Conservation (phyloP, 1,140 invertebrate genomes). For the Limonius californicus region DNA sequence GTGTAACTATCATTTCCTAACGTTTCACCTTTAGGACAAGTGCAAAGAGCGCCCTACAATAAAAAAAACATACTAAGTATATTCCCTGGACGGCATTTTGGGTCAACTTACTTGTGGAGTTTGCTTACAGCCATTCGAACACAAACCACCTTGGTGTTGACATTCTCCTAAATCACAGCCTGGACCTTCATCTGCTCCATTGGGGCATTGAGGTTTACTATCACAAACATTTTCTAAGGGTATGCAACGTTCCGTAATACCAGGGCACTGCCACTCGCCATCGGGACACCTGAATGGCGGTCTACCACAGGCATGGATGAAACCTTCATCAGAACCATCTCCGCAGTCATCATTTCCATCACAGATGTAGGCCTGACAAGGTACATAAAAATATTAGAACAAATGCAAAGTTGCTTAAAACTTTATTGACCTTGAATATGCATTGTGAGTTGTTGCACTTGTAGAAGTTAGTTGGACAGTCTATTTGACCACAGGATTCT, state of each 20-base stretch:
- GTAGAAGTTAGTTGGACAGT: conserved; percentile 73
- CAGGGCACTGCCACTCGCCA: conserved; percentile 81
- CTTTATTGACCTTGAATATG: conserved; percentile 67
- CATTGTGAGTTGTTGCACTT: conserved; percentile 87
- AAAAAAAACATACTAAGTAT: conserved; percentile 8
- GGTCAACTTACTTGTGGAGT: conserved; percentile 67
- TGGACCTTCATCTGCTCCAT: conserved; percentile 85
- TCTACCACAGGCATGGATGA: conserved; percentile 68
- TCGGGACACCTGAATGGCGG: conserved; percentile 72
- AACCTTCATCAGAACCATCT: conserved; percentile 89
- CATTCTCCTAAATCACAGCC: conserved; percentile 79
- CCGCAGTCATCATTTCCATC: conserved; percentile 95
- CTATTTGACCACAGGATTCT: conserved; percentile 71
- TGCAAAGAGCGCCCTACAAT: conserved; percentile 71
- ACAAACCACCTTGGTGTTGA: conserved; percentile 64
- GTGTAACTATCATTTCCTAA: conserved; percentile 60
- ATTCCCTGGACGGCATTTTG: background rate
- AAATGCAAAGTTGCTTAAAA: background rate
- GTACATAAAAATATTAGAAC: conserved; percentile 2
- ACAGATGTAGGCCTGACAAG: conserved; percentile 77
- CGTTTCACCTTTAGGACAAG: conserved; percentile 81
- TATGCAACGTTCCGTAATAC: conserved; percentile 70
- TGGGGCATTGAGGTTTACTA: conserved; percentile 80
- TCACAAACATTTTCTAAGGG: conserved; percentile 82
- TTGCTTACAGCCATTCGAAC: conserved; percentile 83